Percentiles rank a stretch among this genome's conserved stretches.
These are phyloP conservation scores for Lymantria monacha DNA, from an alignment of 2,888 invertebrate genomes.

Conservation along the genomic window DNA sequence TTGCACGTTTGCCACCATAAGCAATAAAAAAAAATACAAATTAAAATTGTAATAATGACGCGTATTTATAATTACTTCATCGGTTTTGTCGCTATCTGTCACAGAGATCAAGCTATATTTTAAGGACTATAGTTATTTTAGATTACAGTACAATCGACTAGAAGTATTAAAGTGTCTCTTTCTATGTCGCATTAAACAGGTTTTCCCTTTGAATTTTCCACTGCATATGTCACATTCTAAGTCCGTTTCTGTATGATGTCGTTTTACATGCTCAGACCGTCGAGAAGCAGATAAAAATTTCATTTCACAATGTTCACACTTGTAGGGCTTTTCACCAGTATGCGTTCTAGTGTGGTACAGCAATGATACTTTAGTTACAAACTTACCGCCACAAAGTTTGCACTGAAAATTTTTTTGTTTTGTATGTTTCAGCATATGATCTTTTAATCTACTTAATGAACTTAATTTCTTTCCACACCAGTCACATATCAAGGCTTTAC, in stretches of 20 bases:
- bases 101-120: too few relatives aligned
- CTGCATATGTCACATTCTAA: slow-evolving; percentile 44
- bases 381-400: slow-evolving; percentile 37
- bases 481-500: slow-evolving; percentile 29
- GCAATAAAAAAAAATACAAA: too few relatives aligned
- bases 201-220: slow-evolving; percentile 31
- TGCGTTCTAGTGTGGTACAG: slow-evolving; percentile 45
- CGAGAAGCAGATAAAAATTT: slow-evolving; percentile 43
- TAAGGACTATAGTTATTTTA: not conserved
- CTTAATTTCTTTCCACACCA: slow-evolving; percentile 47
- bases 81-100: too few relatives aligned
- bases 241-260: slow-evolving; percentile 29
- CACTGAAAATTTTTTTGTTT: slow-evolving; percentile 46
- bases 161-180: slow-evolving; percentile 37
- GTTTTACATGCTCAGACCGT: slow-evolving; percentile 38
- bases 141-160: slow-evolving; percentile 22
- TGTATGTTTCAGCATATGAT: slow-evolving; percentile 46
- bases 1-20: too few relatives aligned
- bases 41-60: too few relatives aligned
- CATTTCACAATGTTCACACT: slow-evolving; percentile 40
- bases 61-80: too few relatives aligned
- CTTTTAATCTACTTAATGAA: slow-evolving; percentile 35
- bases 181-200: slow-evolving; percentile 34
- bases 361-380: slow-evolving; percentile 42
- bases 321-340: slow-evolving; percentile 15